phyloP scores from a whole-genome alignment of 2,113 vertebrate species.

The Sapayoa aenigma region DNA sequence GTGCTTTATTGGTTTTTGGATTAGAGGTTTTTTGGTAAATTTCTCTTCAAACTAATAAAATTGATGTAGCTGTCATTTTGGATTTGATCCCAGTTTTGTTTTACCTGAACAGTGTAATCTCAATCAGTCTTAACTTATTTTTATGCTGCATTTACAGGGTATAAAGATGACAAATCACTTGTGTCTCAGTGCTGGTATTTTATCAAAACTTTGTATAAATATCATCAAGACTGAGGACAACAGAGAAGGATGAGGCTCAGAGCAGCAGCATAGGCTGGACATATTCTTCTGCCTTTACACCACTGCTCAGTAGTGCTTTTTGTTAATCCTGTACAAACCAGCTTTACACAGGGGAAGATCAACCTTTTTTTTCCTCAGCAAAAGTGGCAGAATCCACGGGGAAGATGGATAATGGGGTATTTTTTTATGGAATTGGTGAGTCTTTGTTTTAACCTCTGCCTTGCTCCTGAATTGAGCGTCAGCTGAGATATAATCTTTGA shows the following conservation, averaged over 20 bases:
- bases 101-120: constrained; percentile 49
- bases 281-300: neutral
- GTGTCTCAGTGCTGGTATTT: constrained; percentile 27
- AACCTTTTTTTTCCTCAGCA: neutral
- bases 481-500: neutral
- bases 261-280: neutral
- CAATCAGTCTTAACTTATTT: constrained; percentile 57
- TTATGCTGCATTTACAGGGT: constrained; percentile 46
- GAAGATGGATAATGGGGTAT: neutral
- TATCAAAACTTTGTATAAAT: constrained; percentile 27
- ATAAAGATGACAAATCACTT: constrained; percentile 56
- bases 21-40: constrained; percentile 55
- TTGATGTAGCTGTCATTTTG: constrained; percentile 57
- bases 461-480: neutral
- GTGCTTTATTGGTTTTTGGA: constrained; percentile 68
- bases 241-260: neutral
- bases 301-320: neutral
- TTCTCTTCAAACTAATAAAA: constrained; percentile 61
- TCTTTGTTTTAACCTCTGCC: neutral
- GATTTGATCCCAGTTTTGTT: constrained; percentile 66
- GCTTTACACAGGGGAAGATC: neutral
- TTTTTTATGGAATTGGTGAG: neutral
- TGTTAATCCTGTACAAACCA: neutral
- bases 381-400: neutral
- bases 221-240: constrained; percentile 19